Percentiles rank a stretch among this genome's conserved stretches.
These are phyloP conservation scores for Procavia capensis DNA, from an alignment of 2,113 vertebrate genomes.

Conservation along the genomic window DNA sequence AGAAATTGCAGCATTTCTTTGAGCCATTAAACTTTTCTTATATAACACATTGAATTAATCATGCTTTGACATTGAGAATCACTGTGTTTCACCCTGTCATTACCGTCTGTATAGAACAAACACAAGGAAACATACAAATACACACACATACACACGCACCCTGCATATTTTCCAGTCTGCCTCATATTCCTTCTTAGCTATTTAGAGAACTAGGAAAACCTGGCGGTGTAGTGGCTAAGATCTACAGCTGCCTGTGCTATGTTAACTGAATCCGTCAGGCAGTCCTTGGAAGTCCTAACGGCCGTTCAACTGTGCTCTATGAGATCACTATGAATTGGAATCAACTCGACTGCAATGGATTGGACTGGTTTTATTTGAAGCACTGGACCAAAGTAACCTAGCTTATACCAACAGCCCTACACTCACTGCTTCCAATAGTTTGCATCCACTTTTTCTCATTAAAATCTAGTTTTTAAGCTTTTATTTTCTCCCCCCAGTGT, in stretches of 20 bases:
- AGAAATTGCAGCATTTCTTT: background rate
- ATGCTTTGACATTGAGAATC: background rate
- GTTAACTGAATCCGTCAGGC: no score
- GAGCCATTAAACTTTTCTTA: conserved; percentile 5
- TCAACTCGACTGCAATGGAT: no score
- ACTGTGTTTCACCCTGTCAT: background rate
- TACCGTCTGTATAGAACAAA: background rate
- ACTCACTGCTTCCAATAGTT: background rate
- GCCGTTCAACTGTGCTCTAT: no score
- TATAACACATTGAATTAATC: background rate
- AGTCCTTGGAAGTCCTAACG: no score
- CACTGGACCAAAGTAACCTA: no score
- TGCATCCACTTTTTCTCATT: background rate
- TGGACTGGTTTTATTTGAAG: background rate
- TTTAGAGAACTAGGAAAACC: background rate
- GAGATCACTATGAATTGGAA: no score
- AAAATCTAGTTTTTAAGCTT: background rate
- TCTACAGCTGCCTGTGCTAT: no score
- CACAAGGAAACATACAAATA: background rate
- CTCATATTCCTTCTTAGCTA: background rate
- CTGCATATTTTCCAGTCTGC: background rate
- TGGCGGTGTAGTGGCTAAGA: no score
- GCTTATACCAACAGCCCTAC: no score
- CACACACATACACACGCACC: background rate
- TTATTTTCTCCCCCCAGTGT: background rate